A percentile compares a stretch with the other conserved stretches of the same genome.
Conservation (phyloP, 2,113 vertebrate genomes). For the Ciconia stormi region DNA sequence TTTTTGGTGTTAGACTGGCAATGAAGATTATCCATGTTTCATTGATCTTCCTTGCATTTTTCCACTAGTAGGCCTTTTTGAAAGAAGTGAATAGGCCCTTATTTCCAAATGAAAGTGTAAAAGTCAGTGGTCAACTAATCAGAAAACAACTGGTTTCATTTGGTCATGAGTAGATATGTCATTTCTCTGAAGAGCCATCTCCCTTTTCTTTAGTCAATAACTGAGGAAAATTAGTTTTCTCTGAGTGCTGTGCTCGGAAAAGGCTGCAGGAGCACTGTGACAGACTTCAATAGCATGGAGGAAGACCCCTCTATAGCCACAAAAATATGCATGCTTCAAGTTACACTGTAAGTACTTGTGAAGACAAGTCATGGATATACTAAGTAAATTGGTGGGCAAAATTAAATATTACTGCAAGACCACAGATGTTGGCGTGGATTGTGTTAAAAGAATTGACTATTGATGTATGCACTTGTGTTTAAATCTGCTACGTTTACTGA, state of each 20-base stretch:
- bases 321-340: background rate
- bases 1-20: background rate
- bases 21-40: background rate
- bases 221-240: background rate
- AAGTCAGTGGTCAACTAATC: background rate
- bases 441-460: background rate
- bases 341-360: background rate
- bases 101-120: background rate
- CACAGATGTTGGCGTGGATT: background rate
- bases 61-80: background rate
- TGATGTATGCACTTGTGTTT: background rate
- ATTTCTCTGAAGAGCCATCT: background rate
- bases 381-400: background rate
- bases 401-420: background rate
- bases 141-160: background rate
- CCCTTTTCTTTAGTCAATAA: background rate
- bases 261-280: background rate
- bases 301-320: background rate
- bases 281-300: background rate
- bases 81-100: background rate
- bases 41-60: background rate
- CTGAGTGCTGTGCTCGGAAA: background rate
- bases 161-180: background rate
- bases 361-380: background rate
- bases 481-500: background rate